Base-by-base conservation (phyloP, 2,888 invertebrate genomes). In the Agonum fuliginosum region DNA sequence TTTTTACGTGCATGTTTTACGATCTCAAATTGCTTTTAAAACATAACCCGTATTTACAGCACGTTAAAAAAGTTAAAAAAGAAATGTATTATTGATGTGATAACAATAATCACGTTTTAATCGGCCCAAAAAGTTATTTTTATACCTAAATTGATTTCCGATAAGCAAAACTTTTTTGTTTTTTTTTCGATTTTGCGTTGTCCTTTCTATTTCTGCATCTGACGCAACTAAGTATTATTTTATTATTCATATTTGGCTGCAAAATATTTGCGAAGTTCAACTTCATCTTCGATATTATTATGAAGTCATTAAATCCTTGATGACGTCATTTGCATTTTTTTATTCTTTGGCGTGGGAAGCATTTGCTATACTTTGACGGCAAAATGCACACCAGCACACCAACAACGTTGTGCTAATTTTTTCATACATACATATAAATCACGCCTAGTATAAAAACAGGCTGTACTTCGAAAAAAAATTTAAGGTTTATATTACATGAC, bases 281-380 rank as follows among this genome's bases (percentile, higher is more conserved):
- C 22, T 10, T 10, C 19, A 20, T 20, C 24, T 12, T n/a, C 24
- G 5, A 54, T 24, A 12, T 37, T 37, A n/a, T 48, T 22, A 54
- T 24, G n/a, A n/a, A n/a, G 58, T 62, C 58, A 30, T 17, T 1
- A 46, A 4, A 12, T 46, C 17, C 12, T 12, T 30, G 12, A 62
- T 62, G 58, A 62, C 58, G 58, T 62, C 58, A 62, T 62, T 22
- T 24, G 54, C 27, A 54, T 37, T 37, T 37, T 37, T 37, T 46
- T 17, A 46, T 46, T 46, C 14, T 46, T 54, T 12, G 30, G 30
- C 58, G 58, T 62, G 58, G 58, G 58, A 62, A 62, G 8, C 3
- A 17, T 30, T 27, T 12, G 30, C 12, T 30, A 30, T 24, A 62
- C 5, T 17, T 62, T 14, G n/a, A n/a, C n/a, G n/a, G n/a, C n/a